A percentile compares a stretch with the other conserved stretches of the same genome.
Evolutionary conservation across 2,888 invertebrate genomes (phyloP).

Genomic region (Corbicula japonica): DNA sequence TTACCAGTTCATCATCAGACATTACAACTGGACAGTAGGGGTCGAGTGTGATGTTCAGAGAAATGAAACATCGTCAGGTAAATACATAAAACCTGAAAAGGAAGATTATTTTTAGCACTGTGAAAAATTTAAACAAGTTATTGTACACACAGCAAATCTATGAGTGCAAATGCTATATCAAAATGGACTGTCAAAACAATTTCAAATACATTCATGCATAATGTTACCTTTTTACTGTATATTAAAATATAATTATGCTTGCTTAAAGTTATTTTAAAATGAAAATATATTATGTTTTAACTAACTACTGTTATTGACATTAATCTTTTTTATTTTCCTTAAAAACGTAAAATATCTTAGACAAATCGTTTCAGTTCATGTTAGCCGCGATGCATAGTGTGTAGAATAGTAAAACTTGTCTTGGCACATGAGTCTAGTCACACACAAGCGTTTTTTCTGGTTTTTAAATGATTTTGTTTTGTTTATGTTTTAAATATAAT

Average conservation of each 20-base stretch:
- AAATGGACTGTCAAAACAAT: not conserved
- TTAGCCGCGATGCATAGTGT: too few species aligned
- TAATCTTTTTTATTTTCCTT: too few species aligned
- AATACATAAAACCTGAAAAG: not conserved
- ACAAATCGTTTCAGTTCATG: too few species aligned
- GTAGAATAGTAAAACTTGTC: too few species aligned
- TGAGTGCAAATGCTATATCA: not conserved
- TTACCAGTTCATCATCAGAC: slow-evolving; percentile 60
- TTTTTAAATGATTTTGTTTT: too few species aligned
- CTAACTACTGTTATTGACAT: too few species aligned
- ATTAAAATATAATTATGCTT: not conserved
- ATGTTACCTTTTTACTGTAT: not conserved
- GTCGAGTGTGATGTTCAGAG: slow-evolving; percentile 63
- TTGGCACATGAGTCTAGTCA: too few species aligned
- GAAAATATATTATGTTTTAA: too few species aligned
- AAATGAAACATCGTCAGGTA: slow-evolving; percentile 48
- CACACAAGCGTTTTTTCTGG: too few species aligned
- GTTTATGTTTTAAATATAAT: too few species aligned
- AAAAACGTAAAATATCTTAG: too few species aligned
- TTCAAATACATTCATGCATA: not conserved
- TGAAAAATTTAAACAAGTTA: not conserved
- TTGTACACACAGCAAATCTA: not conserved
- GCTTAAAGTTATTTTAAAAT: not conserved
- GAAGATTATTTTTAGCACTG: not conserved
- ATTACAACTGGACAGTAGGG: slow-evolving; percentile 64